Base-by-base conservation (phyloP, 2,113 vertebrate genomes). In the Plecturocebus donacophilus region DNA sequence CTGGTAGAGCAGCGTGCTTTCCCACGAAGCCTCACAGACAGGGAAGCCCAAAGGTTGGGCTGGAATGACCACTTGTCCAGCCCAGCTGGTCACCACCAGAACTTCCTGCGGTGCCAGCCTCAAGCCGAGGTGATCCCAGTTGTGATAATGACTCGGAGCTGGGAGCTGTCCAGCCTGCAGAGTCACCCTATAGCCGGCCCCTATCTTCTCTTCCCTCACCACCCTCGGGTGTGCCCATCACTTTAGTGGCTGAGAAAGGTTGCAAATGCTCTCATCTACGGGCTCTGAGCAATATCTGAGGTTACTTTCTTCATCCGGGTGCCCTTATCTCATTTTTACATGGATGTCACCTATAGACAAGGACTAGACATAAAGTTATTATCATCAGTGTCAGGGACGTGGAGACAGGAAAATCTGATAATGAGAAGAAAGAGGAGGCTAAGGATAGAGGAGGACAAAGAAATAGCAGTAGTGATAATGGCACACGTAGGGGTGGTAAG, bases 11-110 rank as follows among this genome's bases (percentile, higher is more conserved):
- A 70, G 42, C 20, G 0, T 19, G 80, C 64, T 92, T 95, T 97
- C 97, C 71, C 81, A 84, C 84, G 70, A 42, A 73, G 70, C 71
- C 81, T 97, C 0, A 5, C 68, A 97, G 91, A 87, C 54, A 49
- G 47, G 17, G 42, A 16, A 25, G 76, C 71, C 88, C 42, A 1
- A 83, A 80, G 79, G 20, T 4, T 40, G 66, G 92, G 87, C 76
- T 30, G 21, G n/a, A 97, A 80, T 54, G 90, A 77, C 94, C 80
- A 79, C 79, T 79, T 35, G 11, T 71, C n/a, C 80, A 71, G 16
- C 66, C 52, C 88, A 61, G 2, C 58, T 76, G 89, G 90, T 83
- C 84, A 23, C 45, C 4, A 6, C 58, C 45, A 35, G 35, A 30
- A 52, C 68, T 83, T 71, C 45, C 47, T 42, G 86, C 54, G n/a